These are phyloP conservation scores for Drosophila subobscura DNA, from an alignment of 1,140 invertebrate species.

Conservation along the genomic window DNA sequence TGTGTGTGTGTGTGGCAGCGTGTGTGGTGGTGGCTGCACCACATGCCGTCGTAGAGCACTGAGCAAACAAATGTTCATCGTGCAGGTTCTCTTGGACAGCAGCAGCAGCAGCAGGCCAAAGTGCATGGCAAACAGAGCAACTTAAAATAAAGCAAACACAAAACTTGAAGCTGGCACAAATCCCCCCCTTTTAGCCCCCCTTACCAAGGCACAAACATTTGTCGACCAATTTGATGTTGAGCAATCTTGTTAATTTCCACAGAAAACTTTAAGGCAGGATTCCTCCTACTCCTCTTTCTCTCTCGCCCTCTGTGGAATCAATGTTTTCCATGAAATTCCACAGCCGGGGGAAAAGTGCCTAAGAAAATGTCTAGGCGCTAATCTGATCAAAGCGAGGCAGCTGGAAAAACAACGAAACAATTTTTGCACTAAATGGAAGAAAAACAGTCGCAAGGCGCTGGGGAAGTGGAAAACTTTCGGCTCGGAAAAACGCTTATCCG, in stretches of 20 bases:
- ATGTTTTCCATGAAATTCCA: not conserved
- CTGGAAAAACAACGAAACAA: slow-evolving; percentile 65
- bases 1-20: slow-evolving; percentile 17
- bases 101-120: slow-evolving; percentile 29
- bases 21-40: slow-evolving; percentile 52
- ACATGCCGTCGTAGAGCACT: slow-evolving; percentile 56
- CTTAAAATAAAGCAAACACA: slow-evolving; percentile 54
- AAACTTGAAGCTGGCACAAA: slow-evolving; percentile 28
- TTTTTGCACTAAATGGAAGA: slow-evolving; percentile 72
- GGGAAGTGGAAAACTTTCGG: slow-evolving; percentile 14
- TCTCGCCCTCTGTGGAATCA: slow-evolving; percentile 6
- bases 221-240: slow-evolving; percentile 19
- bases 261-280: slow-evolving; percentile 22
- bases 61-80: slow-evolving; percentile 45
- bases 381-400: slow-evolving; percentile 71
- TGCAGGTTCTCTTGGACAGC: slow-evolving; percentile 55
- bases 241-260: slow-evolving; percentile 20
- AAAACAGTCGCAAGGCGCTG: slow-evolving; percentile 54
- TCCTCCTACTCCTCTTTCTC: slow-evolving; percentile 14
- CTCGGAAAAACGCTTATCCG: slow-evolving; percentile 6
- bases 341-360: slow-evolving; percentile 18
- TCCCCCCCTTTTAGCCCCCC: not conserved
- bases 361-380: slow-evolving; percentile 27
- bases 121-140: slow-evolving; percentile 69
- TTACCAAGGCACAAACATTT: slow-evolving; percentile 36